These are phyloP conservation scores for Osmerus eperlanus DNA, from an alignment of 2,113 vertebrate genomes.

Conservation along the genomic window DNA sequence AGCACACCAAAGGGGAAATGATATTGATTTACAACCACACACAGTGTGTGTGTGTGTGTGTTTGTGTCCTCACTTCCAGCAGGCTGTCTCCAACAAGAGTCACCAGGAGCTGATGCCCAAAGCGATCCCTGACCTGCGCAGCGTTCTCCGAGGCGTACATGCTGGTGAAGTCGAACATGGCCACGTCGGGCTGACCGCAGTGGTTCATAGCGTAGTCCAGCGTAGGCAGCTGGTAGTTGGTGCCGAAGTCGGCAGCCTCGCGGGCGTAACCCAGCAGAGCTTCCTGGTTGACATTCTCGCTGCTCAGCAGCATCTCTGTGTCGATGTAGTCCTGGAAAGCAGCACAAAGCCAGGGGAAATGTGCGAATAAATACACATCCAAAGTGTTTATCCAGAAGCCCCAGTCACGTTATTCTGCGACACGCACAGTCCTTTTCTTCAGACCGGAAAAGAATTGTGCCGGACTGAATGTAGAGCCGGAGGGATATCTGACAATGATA, in stretches of 20 bases:
- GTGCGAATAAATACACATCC: not conserved
- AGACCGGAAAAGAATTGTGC: no score
- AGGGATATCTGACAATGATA: not conserved
- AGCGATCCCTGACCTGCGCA: conserved; percentile 85
- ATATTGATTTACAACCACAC: not conserved
- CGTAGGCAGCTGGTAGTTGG: conserved; percentile 92
- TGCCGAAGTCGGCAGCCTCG: conserved; percentile 95
- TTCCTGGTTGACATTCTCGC: conserved; percentile 89
- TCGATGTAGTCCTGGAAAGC: conserved; percentile 83
- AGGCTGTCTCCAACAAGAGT: conserved; percentile 94
- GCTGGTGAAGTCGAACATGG: conserved; percentile 98
- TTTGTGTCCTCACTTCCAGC: conserved; percentile 78
- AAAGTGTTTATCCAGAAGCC: not conserved
- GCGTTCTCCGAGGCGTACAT: conserved; percentile 98
- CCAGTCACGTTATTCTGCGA: no score
- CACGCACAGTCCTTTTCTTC: no score
- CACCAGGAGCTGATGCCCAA: conserved; percentile 86
- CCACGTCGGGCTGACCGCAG: conserved; percentile 89
- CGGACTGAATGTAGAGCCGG: not conserved
- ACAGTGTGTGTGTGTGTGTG: not conserved
- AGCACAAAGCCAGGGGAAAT: conserved; percentile 19
- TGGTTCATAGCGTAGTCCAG: conserved; percentile 95
- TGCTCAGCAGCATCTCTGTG: conserved; percentile 84
- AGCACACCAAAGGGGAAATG: not conserved
- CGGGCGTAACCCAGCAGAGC: conserved; percentile 88